These are phyloP conservation scores for Nycticorax nycticorax DNA, from an alignment of 2,113 vertebrate species.

Conservation along the genomic window DNA sequence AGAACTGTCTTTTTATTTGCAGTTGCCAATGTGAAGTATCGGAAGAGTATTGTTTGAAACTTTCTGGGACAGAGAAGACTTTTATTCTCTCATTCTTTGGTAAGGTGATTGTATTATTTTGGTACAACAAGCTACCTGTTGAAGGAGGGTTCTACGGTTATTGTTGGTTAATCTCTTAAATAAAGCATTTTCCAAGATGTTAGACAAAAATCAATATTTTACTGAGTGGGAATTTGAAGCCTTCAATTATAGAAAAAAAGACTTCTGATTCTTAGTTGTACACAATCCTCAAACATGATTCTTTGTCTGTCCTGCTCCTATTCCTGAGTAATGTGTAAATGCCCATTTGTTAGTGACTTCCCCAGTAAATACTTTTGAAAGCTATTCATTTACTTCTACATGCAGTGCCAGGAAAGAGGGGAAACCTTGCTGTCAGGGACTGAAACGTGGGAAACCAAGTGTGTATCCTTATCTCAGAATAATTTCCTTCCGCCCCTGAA, in stretches of 20 bases:
- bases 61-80: slow-evolving; percentile 14
- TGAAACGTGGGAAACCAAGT: background rate
- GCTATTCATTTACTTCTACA: background rate
- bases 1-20: slow-evolving; percentile 30
- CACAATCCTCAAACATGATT: background rate
- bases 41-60: background rate
- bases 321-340: background rate
- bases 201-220: background rate
- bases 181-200: background rate
- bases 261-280: background rate
- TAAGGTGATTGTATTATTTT: slow-evolving; percentile 38
- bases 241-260: background rate
- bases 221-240: background rate
- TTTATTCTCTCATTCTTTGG: slow-evolving; percentile 43
- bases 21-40: slow-evolving; percentile 67
- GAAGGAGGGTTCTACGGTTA: background rate
- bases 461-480: background rate
- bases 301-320: background rate
- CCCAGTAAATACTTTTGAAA: background rate
- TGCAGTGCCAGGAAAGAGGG: background rate
- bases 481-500: background rate
- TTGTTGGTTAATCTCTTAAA: background rate
- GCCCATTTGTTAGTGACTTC: background rate
- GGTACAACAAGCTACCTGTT: background rate
- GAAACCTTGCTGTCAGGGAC: background rate